These are phyloP conservation scores for Listrodromus nycthemerus DNA, from an alignment of 2,888 invertebrate species.

Conservation along the genomic window DNA sequence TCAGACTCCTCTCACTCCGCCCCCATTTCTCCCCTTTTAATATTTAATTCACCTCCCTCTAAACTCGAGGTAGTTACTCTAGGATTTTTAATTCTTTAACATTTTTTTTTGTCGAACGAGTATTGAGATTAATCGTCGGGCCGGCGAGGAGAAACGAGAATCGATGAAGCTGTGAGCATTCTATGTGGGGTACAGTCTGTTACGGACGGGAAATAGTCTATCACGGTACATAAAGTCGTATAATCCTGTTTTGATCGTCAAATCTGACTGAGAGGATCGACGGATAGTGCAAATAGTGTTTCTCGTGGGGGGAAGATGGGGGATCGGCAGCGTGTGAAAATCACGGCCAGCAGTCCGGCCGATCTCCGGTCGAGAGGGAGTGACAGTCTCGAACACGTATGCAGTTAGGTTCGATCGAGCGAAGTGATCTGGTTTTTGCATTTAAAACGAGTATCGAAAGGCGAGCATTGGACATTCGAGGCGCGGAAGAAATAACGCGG, in stretches of 20 bases:
- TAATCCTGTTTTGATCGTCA: conserved; percentile 39
- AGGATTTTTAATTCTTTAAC: conserved; percentile 37
- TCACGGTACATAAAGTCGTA: conserved; percentile 39
- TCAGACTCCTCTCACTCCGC: background rate
- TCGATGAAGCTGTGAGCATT: conserved; percentile 51
- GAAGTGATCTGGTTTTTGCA: conserved; percentile 24
- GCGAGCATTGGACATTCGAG: background rate
- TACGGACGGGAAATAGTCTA: conserved; percentile 18
- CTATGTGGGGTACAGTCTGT: conserved; percentile 3
- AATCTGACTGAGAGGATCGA: conserved; percentile 35
- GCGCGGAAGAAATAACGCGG: background rate
- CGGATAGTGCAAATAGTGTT: background rate
- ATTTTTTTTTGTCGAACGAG: conserved; percentile 22
- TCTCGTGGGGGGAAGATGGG: background rate
- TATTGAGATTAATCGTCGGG: conserved; percentile 63
- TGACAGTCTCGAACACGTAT: conserved; percentile 7
- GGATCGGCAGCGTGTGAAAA: conserved; percentile 17
- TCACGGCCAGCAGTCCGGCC: conserved; percentile 14
- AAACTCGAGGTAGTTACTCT: conserved; percentile 44
- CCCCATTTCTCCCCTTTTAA: conserved; percentile 29
- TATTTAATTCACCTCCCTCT: conserved; percentile 63
- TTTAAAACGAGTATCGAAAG: conserved; percentile 26
- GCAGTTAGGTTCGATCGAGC: conserved; percentile 9
- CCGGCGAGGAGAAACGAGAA: conserved; percentile 47
- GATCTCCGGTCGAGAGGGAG: conserved; percentile 32